Percentiles rank a stretch among this genome's conserved stretches.
These are phyloP conservation scores for Hemiprocne comata DNA, from an alignment of 2,113 vertebrate genomes.

Conservation along the genomic window DNA sequence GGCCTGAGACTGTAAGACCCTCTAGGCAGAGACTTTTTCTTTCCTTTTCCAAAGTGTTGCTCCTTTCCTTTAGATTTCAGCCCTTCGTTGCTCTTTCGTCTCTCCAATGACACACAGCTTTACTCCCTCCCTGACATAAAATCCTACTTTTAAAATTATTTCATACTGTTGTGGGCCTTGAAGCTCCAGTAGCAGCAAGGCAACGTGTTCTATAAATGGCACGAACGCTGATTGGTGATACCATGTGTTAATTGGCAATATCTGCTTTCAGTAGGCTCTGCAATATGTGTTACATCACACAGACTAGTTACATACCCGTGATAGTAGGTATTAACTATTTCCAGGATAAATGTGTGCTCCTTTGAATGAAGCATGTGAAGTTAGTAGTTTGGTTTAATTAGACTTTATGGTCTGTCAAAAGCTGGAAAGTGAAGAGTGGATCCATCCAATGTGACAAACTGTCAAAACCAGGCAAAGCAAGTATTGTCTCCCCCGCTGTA, in stretches of 20 bases:
- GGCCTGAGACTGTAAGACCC: background rate
- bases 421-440: slow-evolving; percentile 43
- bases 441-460: slow-evolving; percentile 67
- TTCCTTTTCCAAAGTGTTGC: background rate
- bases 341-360: slow-evolving; percentile 42
- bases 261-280: slow-evolving; percentile 66
- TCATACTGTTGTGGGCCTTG: background rate
- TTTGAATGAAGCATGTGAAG: slow-evolving; percentile 58
- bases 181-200: slow-evolving; percentile 31
- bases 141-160: slow-evolving; percentile 17
- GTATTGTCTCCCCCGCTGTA: slow-evolving; percentile 4
- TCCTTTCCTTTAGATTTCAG: background rate
- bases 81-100: background rate
- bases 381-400: slow-evolving; percentile 71
- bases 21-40: background rate
- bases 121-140: slow-evolving; percentile 35
- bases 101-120: background rate
- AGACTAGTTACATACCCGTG: slow-evolving; percentile 55
- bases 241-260: slow-evolving; percentile 77
- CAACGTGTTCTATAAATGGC: slow-evolving; percentile 59
- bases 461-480: slow-evolving; percentile 70
- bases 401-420: slow-evolving; percentile 72
- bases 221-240: slow-evolving; percentile 58
- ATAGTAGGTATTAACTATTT: slow-evolving; percentile 69
- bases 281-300: slow-evolving; percentile 67